These are phyloP conservation scores for Umimayanthus kanabou DNA, from an alignment of 92 coral and sea anemone species.

Conservation along the genomic window DNA sequence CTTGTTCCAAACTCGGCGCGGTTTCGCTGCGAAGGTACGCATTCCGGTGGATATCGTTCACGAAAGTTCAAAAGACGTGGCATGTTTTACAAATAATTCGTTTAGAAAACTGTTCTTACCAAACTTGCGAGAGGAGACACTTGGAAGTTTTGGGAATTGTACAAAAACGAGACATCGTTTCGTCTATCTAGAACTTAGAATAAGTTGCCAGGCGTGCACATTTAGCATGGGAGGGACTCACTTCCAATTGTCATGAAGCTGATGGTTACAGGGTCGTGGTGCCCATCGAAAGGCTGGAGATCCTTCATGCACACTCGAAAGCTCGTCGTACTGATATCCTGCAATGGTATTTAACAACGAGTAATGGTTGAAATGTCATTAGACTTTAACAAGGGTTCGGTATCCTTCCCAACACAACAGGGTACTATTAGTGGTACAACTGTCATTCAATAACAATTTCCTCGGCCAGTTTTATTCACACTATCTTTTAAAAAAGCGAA, in stretches of 20 bases:
- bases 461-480: neutral
- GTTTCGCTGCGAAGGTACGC: too few relatives aligned
- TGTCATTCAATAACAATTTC: neutral
- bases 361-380: too few relatives aligned
- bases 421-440: too few relatives aligned
- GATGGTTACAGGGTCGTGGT: slow-evolving; percentile 74
- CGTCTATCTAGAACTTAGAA: neutral
- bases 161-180: neutral
- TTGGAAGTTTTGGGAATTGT: neutral
- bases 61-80: neutral
- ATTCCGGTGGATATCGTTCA: too few relatives aligned
- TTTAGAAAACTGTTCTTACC: neutral
- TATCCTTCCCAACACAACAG: neutral
- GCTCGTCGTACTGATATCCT: slow-evolving; percentile 56
- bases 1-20: too few relatives aligned
- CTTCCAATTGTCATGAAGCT: slow-evolving; percentile 72
- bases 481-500: too few relatives aligned
- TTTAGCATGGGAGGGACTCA: neutral
- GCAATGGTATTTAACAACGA: neutral
- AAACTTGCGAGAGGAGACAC: too few relatives aligned
- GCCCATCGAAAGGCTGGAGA: slow-evolving; percentile 61
- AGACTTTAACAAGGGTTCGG: too few relatives aligned
- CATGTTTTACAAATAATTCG: neutral
- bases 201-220: neutral
- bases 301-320: slow-evolving; percentile 75